Conservation (phyloP, 1,140 invertebrate genomes). For the Musca vetustissima region DNA sequence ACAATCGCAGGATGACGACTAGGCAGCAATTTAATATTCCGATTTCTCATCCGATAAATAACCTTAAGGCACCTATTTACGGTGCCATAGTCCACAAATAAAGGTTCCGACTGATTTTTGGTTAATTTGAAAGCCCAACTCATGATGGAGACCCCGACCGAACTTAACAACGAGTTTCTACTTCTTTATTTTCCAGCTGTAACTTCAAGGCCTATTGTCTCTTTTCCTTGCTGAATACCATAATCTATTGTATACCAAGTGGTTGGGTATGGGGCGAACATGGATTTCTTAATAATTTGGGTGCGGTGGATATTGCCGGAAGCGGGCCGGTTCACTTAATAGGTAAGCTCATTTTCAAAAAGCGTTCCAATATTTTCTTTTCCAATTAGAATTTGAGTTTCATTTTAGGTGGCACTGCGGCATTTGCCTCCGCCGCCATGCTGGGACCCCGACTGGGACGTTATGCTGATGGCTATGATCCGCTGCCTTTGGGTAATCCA, state of each 20-base stretch:
- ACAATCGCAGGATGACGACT: no score
- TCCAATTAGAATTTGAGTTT: background rate
- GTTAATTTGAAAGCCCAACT: no score
- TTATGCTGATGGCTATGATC: conserved; percentile 74
- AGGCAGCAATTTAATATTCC: no score
- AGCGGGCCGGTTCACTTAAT: conserved; percentile 92
- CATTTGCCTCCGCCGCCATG: conserved; percentile 86
- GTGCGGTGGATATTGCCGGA: conserved; percentile 86
- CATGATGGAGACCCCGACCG: no score
- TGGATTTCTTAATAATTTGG: conserved; percentile 79
- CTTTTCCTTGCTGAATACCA: conserved; percentile 86
- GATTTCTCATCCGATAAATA: no score
- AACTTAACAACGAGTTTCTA: background rate
- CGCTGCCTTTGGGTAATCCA: conserved; percentile 81
- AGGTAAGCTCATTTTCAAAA: conserved; percentile 57
- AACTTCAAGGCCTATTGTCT: conserved; percentile 90
- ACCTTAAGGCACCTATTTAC: no score
- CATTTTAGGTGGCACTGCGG: conserved; percentile 58
- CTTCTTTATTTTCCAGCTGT: conserved; percentile 34
- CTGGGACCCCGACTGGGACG: conserved; percentile 85
- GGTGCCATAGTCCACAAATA: no score
- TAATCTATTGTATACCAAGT: conserved; percentile 84
- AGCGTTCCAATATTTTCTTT: background rate
- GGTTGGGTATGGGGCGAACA: conserved; percentile 80
- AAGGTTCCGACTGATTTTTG: no score